Evolutionary conservation across 53 echinoderm and acorn worm species (phyloP).

Genomic region (Echinarachnius parma): DNA sequence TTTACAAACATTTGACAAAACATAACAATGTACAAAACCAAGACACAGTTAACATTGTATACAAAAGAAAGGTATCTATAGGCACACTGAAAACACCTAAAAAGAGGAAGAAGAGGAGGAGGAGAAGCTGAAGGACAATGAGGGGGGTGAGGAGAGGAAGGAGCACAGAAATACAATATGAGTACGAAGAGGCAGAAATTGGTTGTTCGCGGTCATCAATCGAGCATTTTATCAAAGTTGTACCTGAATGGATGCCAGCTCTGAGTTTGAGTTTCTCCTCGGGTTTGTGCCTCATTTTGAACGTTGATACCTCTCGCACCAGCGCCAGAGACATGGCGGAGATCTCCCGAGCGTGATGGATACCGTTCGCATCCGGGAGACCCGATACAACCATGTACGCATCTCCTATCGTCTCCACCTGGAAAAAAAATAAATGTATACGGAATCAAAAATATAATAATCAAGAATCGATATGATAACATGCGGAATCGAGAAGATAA

Average conservation of each 20-base stretch:
- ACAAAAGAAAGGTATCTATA: too few relatives aligned
- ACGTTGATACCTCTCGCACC: constrained; percentile 36
- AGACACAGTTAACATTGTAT: too few relatives aligned
- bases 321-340: constrained; percentile 63
- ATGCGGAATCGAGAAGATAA: neutral
- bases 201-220: too few relatives aligned
- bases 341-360: constrained; percentile 55
- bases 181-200: too few relatives aligned
- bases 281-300: constrained; percentile 43
- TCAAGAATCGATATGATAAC: too few relatives aligned
- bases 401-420: constrained; percentile 83
- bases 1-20: too few relatives aligned
- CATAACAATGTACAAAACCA: too few relatives aligned
- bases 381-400: constrained; percentile 83
- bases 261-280: constrained; percentile 54
- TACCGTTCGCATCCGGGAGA: constrained; percentile 61
- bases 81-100: too few relatives aligned
- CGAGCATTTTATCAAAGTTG: neutral
- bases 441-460: neutral
- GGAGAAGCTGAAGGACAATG: too few relatives aligned
- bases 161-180: too few relatives aligned
- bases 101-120: too few relatives aligned
- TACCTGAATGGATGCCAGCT: constrained; percentile 72
- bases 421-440: neutral
- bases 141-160: too few relatives aligned